Evolutionary conservation across 2,888 invertebrate species (phyloP), one percentile per base, ranked within the genome.

Genomic region (Magallana nippona): DNA sequence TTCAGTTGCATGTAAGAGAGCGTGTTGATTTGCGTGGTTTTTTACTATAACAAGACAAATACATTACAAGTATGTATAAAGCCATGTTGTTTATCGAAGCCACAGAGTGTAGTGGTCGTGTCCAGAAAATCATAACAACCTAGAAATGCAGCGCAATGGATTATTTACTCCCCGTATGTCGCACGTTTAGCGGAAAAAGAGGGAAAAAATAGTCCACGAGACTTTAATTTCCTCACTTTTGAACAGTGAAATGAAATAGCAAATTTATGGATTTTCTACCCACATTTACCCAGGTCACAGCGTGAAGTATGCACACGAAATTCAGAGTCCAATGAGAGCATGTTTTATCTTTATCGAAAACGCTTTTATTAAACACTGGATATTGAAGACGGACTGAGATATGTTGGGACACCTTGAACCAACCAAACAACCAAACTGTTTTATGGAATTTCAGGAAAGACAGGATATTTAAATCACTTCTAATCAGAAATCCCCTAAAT

Each of bases 311-410:
- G 71, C 71, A 71, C 22, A 71, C 71, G 32, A 71, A 71, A 71
- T 71, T 71, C 71, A 71, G 22, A 71, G 32, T 71, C 71, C 71
- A 71, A 71, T 27, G 71, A 71, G 71, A 57, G 58, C 80, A 80
- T 80, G 80, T 80, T 80, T 80, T 80, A 80, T 80, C 80, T 80
- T 19, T 80, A 32, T 57, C 56, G 57, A 58, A 55, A 80, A 58
- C 58, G 56, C 56, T 57, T 80, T 80, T 58, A 80, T 57, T 80
- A 80, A 80, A 80, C 80, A 56, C 80, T 71, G 71, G 71, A 71
- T 71, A 71, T 71, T n/a, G 60, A 71, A 71, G 71, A 71, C 13
- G 71, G 32, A 22, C 22, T 22, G 19, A 27, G 71, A 27, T 71
- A 71, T 27, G 71, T 71, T 71, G 15, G 32, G 71, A 71, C 71